These are phyloP conservation scores for Hemistola chrysoprasaria DNA, from an alignment of 2,888 invertebrate genomes.

Conservation along the genomic window DNA sequence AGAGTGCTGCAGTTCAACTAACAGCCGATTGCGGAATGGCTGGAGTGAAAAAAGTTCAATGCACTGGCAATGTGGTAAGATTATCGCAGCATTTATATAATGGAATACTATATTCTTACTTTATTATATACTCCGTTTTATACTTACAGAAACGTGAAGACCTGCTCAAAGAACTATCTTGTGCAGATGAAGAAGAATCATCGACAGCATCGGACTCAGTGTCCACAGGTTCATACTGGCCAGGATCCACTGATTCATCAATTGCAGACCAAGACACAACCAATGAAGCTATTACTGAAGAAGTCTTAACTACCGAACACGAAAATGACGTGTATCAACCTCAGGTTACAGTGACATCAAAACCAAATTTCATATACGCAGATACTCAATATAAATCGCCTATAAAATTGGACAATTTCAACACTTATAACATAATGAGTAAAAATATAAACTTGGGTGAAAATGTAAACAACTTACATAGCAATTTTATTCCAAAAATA, in stretches of 20 bases:
- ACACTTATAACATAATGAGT: conserved; percentile 38
- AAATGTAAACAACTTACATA: conserved; percentile 55
- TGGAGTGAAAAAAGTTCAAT: conserved; percentile 87
- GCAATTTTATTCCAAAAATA: conserved; percentile 60
- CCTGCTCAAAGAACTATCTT: conserved; percentile 82
- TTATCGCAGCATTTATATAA: too few relatives aligned
- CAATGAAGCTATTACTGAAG: conserved; percentile 51
- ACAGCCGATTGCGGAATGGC: conserved; percentile 89
- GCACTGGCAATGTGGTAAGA: conserved; percentile 88
- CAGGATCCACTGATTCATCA: conserved; percentile 43
- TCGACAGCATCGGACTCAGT: conserved; percentile 44
- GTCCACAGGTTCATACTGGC: conserved; percentile 44
- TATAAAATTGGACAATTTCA: conserved; percentile 25
- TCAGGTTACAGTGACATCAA: conserved; percentile 36
- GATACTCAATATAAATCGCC: conserved; percentile 26
- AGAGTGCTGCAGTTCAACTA: conserved; percentile 88
- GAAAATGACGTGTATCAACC: conserved; percentile 49
- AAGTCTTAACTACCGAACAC: conserved; percentile 51
- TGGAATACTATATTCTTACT: not conserved
- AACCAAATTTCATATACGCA: conserved; percentile 28
- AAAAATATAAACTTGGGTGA: conserved; percentile 49
- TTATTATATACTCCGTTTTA: not conserved
- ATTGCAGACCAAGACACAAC: conserved; percentile 53
- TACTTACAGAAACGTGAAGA: conserved; percentile 82
- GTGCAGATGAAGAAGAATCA: conserved; percentile 74